Conservation (phyloP, 1,140 invertebrate genomes). For the Ceratosolen solmsi region DNA sequence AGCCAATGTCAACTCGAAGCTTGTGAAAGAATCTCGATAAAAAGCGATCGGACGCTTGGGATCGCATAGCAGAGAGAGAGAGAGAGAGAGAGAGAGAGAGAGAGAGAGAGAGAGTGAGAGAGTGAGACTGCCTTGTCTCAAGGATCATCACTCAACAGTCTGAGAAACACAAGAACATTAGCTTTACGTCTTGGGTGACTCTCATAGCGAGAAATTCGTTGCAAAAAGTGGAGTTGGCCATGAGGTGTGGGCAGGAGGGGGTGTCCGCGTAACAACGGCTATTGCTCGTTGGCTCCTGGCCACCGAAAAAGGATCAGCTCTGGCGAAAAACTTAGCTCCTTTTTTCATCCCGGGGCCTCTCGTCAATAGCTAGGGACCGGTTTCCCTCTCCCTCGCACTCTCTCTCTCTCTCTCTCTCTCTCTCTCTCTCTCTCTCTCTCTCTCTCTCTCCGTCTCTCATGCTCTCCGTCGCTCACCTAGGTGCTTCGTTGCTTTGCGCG, state of each 20-base stretch:
- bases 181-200: neutral
- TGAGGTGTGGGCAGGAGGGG: neutral
- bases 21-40: too few species aligned
- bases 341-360: constrained; percentile 22
- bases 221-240: neutral
- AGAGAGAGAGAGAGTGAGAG: too few species aligned
- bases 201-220: neutral
- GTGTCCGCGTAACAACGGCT: neutral
- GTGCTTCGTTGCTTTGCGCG: neutral
- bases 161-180: neutral
- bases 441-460: neutral
- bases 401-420: too few species aligned
- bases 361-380: constrained; percentile 20
- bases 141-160: too few species aligned
- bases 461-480: neutral
- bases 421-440: too few species aligned
- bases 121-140: too few species aligned
- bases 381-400: neutral
- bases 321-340: constrained; percentile 2
- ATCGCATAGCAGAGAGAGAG: too few species aligned
- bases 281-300: neutral
- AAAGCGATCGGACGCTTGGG: too few species aligned
- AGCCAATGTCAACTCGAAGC: too few species aligned
- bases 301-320: neutral
- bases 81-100: too few species aligned